Conservation (phyloP, 35 echinoderm and acorn worm species). For the Strongylocentrotus purpuratus region DNA sequence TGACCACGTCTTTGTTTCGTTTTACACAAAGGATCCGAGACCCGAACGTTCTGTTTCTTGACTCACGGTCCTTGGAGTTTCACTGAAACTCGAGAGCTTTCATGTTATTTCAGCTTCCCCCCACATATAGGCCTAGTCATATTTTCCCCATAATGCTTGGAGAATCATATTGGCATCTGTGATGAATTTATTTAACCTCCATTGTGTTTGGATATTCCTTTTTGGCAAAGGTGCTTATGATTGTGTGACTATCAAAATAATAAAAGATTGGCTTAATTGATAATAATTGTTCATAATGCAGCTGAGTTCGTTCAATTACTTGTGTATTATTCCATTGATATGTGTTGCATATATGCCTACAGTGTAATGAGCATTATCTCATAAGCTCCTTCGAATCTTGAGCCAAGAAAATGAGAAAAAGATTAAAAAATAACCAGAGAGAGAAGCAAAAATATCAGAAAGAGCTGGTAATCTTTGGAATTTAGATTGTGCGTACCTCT, state of each 20-base stretch:
- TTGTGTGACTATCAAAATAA: neutral
- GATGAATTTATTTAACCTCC: neutral
- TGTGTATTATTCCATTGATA: neutral
- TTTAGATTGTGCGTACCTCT: neutral
- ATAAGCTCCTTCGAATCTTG: neutral
- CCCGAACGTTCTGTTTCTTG: neutral
- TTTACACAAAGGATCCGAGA: slow-evolving; percentile 10
- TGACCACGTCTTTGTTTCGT: neutral
- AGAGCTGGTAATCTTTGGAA: neutral
- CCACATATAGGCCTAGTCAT: neutral
- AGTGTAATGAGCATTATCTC: neutral
- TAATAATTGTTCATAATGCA: neutral
- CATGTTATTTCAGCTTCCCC: neutral
- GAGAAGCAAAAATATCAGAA: too few species aligned
- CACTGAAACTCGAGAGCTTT: neutral
- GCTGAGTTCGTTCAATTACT: neutral
- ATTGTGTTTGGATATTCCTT: neutral
- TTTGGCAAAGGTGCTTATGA: neutral
- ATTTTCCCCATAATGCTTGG: neutral
- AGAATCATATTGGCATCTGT: neutral
- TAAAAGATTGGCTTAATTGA: neutral
- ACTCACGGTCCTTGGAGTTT: neutral
- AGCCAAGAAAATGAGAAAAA: neutral
- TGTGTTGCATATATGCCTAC: neutral
- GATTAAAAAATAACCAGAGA: too few species aligned